A percentile compares a stretch with the other conserved stretches of the same genome.
Evolutionary conservation across 2,888 invertebrate genomes (phyloP).

Genomic region (Macrosiphum euphorbiae): DNA sequence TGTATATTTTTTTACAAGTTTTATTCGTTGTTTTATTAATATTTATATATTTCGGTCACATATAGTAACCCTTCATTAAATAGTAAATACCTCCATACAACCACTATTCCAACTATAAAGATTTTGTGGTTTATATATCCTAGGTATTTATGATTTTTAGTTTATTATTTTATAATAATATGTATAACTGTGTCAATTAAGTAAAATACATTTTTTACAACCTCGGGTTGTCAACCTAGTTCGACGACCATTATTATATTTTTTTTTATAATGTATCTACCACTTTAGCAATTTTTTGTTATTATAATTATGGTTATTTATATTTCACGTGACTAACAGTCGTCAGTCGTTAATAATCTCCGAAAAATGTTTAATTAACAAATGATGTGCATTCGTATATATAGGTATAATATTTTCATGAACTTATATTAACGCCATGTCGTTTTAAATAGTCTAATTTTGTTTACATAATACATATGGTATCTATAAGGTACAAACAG

Average conservation of each 20-base stretch:
- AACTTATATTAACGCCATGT: not conserved
- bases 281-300: not conserved
- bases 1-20: not conserved
- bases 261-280: not conserved
- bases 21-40: not conserved
- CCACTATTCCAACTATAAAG: too few relatives aligned
- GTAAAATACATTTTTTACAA: not conserved
- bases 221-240: not conserved
- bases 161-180: not conserved
- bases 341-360: not conserved
- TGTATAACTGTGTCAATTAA: not conserved
- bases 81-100: not conserved
- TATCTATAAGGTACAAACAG: not conserved
- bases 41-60: not conserved
- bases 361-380: not conserved
- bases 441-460: conserved; percentile 13
- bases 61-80: not conserved
- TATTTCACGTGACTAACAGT: not conserved
- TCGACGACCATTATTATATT: not conserved
- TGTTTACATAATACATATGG: not conserved
- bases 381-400: not conserved
- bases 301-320: not conserved
- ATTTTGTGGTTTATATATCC: not conserved
- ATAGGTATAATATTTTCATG: not conserved
- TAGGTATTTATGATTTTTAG: not conserved